phyloP scores from a whole-genome alignment of 2,113 vertebrate genomes.

The Pteruthius melanotis region DNA sequence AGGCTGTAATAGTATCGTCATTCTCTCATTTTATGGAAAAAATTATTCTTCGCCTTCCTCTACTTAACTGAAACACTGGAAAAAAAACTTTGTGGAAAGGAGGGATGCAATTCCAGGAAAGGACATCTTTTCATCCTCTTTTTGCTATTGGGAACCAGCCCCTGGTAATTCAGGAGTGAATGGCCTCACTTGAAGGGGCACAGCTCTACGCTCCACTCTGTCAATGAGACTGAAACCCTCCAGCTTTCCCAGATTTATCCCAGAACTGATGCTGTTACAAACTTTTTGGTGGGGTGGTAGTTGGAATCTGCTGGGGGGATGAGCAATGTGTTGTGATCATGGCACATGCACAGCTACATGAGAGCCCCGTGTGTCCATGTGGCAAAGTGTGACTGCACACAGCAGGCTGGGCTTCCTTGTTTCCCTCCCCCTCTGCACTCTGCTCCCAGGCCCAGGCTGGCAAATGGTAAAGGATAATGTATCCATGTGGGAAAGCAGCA shows the following conservation, averaged over 20 bases:
- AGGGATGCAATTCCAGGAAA: not conserved
- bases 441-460: constrained; percentile 3
- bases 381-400: constrained; percentile 65
- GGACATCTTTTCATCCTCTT: not conserved
- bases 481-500: constrained; percentile 57
- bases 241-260: not conserved
- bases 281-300: rapidly evolving
- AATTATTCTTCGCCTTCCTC: not conserved
- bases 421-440: not conserved
- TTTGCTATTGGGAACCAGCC: not conserved
- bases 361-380: not conserved
- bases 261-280: not conserved
- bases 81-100: not conserved
- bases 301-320: not conserved
- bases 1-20: not conserved
- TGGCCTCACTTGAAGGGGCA: not conserved
- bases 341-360: not conserved
- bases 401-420: not conserved
- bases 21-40: not conserved
- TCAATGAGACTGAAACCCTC: not conserved
- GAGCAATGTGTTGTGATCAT: not conserved
- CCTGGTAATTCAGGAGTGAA: not conserved
- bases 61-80: not conserved
- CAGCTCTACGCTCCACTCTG: not conserved
- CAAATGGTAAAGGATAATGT: constrained; percentile 67